Conservation (phyloP, 2,888 invertebrate species). For the Mesodorylaimus sp. region DNA sequence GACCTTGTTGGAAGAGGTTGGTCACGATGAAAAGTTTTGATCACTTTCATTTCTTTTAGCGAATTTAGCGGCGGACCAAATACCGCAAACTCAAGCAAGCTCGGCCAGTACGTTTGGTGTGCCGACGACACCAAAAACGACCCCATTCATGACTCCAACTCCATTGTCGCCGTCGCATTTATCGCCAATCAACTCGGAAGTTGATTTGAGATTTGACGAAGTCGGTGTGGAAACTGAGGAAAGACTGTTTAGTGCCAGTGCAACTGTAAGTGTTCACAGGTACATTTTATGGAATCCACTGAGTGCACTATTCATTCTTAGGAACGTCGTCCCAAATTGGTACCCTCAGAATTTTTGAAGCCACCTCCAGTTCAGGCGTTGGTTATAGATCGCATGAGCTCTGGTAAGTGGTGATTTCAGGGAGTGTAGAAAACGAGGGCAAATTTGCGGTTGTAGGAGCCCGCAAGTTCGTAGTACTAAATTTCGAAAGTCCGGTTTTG, state of each 20-base stretch:
- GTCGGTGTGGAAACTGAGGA: not conserved
- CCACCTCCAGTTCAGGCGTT: constrained; percentile 61
- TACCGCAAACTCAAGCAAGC: constrained; percentile 9
- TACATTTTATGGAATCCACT: too few relatives aligned
- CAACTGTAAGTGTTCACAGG: too few relatives aligned
- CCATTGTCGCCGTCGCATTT: constrained; percentile 19
- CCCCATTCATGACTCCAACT: constrained; percentile 25
- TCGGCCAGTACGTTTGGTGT: constrained; percentile 15
- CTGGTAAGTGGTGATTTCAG: constrained; percentile 41
- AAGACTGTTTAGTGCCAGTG: too few relatives aligned
- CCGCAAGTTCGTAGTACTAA: constrained; percentile 69
- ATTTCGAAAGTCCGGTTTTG: constrained; percentile 66
- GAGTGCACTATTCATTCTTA: not conserved
- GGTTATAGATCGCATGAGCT: constrained; percentile 78
- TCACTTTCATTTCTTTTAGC: not conserved
- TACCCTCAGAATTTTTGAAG: constrained; percentile 43
- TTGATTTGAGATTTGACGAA: not conserved
- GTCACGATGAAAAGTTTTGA: not conserved
- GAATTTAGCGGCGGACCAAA: not conserved
- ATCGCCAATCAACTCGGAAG: constrained; percentile 10
- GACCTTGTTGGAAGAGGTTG: not conserved
- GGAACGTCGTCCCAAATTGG: not conserved
- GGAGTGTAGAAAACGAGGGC: too few relatives aligned
- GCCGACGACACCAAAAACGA: constrained; percentile 32
- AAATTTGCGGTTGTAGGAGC: constrained; percentile 50